A percentile compares a stretch with the other conserved stretches of the same genome.
Evolutionary conservation across 1,140 invertebrate species (phyloP).

Genomic region (Aphelinus atriplicis): DNA sequence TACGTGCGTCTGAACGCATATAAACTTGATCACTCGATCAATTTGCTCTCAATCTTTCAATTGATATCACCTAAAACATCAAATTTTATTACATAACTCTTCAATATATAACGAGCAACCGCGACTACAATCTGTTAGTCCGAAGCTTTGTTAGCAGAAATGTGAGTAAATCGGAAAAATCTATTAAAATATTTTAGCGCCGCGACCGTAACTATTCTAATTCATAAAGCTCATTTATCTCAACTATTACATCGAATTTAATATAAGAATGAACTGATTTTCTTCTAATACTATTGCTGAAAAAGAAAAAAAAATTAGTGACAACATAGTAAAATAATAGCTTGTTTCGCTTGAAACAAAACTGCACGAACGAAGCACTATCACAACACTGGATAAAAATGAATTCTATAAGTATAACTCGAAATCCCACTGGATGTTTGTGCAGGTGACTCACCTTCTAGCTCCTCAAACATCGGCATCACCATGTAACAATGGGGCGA

Average conservation of each 20-base stretch:
- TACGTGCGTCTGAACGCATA: too few species aligned
- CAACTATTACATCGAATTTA: too few species aligned
- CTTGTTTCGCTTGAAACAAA: not conserved
- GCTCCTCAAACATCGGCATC: conserved; percentile 10
- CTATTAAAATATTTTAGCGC: not conserved
- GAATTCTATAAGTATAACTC: not conserved
- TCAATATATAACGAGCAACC: not conserved
- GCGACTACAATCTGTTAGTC: conserved; percentile 9
- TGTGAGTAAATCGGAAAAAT: not conserved
- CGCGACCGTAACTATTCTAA: not conserved
- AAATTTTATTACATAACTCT: conserved; percentile 22
- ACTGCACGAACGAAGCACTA: not conserved
- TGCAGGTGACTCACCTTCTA: conserved; percentile 31
- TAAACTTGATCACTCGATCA: too few species aligned
- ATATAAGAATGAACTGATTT: too few species aligned
- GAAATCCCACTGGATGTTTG: not conserved
- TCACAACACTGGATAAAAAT: not conserved
- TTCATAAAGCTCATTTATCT: too few species aligned
- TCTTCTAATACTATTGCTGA: too few species aligned
- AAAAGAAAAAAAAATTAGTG: too few species aligned
- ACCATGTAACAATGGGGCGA: conserved; percentile 13
- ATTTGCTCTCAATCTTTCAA: conserved; percentile 5
- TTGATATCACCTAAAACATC: conserved; percentile 2
- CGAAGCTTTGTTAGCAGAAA: not conserved
- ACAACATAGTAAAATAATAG: too few species aligned